Evolutionary conservation across 2,113 vertebrate genomes (phyloP).

Genomic region (Picathartes gymnocephalus): DNA sequence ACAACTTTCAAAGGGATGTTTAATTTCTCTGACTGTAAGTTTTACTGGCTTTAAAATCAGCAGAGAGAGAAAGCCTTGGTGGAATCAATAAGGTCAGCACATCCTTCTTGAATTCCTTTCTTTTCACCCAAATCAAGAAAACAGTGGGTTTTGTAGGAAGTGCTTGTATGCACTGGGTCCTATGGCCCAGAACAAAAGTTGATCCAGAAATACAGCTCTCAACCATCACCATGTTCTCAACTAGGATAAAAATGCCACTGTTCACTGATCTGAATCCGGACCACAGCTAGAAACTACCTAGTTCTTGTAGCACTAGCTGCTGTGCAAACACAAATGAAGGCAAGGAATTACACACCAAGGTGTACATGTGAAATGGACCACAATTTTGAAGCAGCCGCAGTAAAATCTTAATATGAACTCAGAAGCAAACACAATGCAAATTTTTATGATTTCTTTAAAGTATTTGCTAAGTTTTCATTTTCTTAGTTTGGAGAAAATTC

Average conservation of each 20-base stretch:
- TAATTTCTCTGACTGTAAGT: neutral
- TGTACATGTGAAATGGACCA: constrained; percentile 34
- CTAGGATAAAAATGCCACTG: neutral
- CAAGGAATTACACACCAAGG: neutral
- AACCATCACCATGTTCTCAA: neutral
- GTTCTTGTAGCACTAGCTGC: neutral
- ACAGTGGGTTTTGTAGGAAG: neutral
- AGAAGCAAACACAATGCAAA: constrained; percentile 66
- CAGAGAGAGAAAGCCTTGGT: neutral
- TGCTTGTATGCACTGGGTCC: neutral
- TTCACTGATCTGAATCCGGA: neutral
- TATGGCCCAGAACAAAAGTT: neutral
- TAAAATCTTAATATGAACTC: constrained; percentile 57
- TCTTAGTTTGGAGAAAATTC: constrained; percentile 23
- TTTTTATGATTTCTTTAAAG: constrained; percentile 47
- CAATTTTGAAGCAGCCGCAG: constrained; percentile 55
- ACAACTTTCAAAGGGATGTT: neutral
- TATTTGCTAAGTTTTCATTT: constrained; percentile 13
- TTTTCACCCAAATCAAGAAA: neutral
- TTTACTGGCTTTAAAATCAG: constrained; percentile 22
- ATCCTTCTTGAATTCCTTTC: neutral
- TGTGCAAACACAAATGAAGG: neutral
- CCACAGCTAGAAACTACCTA: neutral
- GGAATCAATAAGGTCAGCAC: neutral
- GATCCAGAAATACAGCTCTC: neutral